phyloP scores from a whole-genome alignment of 2,113 vertebrate genomes.

The Podilymbus podiceps region DNA sequence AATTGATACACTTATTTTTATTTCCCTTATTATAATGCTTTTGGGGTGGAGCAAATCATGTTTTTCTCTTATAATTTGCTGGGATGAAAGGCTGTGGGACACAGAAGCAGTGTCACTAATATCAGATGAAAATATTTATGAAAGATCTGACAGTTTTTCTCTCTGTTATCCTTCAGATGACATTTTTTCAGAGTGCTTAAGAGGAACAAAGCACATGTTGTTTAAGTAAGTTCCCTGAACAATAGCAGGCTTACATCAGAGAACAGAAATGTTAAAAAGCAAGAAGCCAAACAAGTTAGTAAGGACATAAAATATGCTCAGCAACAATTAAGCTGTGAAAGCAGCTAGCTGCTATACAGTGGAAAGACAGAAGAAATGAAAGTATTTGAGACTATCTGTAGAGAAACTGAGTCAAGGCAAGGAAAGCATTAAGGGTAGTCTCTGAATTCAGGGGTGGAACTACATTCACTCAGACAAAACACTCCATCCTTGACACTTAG shows the following conservation, averaged over 20 bases:
- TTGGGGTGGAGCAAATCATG: not conserved
- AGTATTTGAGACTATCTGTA: not conserved
- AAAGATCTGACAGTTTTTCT: not conserved
- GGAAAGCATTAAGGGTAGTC: not conserved
- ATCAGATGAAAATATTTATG: slow-evolving; percentile 20
- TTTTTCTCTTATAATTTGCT: not conserved
- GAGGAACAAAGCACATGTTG: slow-evolving; percentile 16
- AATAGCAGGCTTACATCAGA: not conserved
- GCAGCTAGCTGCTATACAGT: not conserved
- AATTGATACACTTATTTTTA: not conserved
- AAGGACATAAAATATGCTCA: not conserved
- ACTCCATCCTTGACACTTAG: not conserved
- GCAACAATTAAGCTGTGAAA: not conserved
- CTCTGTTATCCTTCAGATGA: not conserved
- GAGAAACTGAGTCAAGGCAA: not conserved
- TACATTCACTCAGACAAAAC: not conserved
- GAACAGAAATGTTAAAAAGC: not conserved
- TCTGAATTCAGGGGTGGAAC: not conserved
- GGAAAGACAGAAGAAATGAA: not conserved
- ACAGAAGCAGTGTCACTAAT: not conserved
- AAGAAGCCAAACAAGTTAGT: slow-evolving; percentile 23
- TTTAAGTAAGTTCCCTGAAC: slow-evolving; percentile 9
- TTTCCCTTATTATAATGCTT: not conserved
- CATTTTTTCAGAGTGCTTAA: not conserved
- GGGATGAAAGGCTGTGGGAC: not conserved